These are phyloP conservation scores for Linyphia triangularis DNA, from an alignment of 2,888 invertebrate genomes.

Conservation along the genomic window DNA sequence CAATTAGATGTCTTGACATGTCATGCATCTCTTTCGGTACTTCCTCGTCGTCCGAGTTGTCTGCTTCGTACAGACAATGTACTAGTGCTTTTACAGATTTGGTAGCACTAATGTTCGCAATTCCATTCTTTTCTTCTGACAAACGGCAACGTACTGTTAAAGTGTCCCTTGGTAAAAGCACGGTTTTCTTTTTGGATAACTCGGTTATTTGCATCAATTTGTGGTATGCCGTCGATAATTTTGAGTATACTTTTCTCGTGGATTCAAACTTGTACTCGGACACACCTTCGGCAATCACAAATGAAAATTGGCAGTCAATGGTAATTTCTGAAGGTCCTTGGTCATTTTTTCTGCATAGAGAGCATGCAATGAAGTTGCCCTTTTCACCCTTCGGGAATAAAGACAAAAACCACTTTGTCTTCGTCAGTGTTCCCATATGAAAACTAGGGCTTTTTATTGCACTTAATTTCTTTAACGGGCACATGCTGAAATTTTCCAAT, in stretches of 20 bases:
- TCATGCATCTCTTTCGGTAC: neutral
- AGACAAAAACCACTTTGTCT: slow-evolving; percentile 23
- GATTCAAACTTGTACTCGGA: neutral
- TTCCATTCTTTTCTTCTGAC: neutral
- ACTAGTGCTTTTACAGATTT: neutral
- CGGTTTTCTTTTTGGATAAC: neutral
- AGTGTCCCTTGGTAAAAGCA: neutral
- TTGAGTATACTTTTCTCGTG: neutral
- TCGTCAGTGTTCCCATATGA: neutral
- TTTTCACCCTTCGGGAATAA: slow-evolving; percentile 7
- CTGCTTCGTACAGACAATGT: slow-evolving; percentile 8
- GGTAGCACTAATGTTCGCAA: neutral
- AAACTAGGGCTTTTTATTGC: neutral
- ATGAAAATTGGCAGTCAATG: slow-evolving; percentile 6
- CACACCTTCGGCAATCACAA: neutral
- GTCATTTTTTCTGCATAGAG: slow-evolving; percentile 7
- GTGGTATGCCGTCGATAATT: neutral
- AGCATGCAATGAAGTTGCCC: neutral
- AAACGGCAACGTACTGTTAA: slow-evolving; percentile 5
- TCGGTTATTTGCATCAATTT: neutral
- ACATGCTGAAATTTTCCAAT: slow-evolving; percentile 27
- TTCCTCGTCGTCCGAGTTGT: neutral
- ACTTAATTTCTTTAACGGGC: neutral
- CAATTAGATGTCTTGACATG: neutral
- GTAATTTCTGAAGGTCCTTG: neutral